phyloP scores from a whole-genome alignment of 2,797 vertebrate species.

The Clarias platycephalus region DNA sequence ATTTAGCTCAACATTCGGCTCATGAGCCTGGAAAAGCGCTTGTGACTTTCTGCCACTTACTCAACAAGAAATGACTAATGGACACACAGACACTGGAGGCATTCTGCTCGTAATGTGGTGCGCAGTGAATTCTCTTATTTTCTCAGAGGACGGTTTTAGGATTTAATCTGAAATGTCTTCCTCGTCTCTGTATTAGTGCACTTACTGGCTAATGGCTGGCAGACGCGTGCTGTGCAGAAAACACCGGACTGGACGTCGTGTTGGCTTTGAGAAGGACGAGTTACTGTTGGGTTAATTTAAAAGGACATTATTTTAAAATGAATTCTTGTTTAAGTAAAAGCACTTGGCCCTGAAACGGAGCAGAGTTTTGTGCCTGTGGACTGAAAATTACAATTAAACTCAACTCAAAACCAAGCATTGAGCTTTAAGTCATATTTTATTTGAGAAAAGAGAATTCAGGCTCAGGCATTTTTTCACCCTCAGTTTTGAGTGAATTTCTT shows the following conservation, averaged over 20 bases:
- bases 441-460: background rate
- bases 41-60: background rate
- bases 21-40: background rate
- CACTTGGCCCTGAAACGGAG: background rate
- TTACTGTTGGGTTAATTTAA: background rate
- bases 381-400: background rate
- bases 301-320: background rate
- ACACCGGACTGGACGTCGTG: background rate
- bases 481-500: background rate
- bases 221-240: background rate
- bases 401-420: background rate
- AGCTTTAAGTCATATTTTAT: background rate
- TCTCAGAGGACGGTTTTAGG: background rate
- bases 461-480: background rate
- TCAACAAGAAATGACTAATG: background rate
- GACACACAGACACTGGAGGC: background rate
- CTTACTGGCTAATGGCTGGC: background rate
- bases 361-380: background rate
- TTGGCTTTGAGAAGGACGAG: background rate
- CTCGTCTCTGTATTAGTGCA: background rate
- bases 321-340: background rate
- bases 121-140: background rate
- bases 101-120: conserved; percentile 4
- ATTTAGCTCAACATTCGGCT: background rate
- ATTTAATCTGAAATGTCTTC: conserved; percentile 17